A percentile compares a stretch with the other conserved stretches of the same genome.
These are phyloP conservation scores for Diorhabda sublineata DNA, from an alignment of 1,140 invertebrate species.

Conservation along the genomic window DNA sequence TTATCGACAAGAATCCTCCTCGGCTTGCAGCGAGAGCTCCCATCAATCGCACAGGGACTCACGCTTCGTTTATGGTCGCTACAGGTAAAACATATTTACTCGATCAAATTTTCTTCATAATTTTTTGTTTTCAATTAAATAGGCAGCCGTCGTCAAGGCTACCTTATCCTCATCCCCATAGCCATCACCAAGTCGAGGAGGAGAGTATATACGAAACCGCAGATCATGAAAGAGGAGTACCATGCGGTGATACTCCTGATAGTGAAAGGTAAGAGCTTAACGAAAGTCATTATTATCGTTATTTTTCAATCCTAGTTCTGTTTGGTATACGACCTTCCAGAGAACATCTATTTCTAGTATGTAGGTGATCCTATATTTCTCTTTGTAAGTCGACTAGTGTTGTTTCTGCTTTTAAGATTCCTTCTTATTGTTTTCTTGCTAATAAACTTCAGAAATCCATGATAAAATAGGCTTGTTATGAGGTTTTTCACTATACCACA, in stretches of 20 bases:
- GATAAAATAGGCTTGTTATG: no score
- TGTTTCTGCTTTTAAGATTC: no score
- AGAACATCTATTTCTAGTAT: no score
- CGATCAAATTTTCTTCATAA: background rate
- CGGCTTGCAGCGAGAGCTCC: slow-evolving; percentile 68
- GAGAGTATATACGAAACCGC: slow-evolving; percentile 82
- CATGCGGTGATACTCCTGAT: slow-evolving; percentile 70
- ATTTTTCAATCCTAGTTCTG: no score
- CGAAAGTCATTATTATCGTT: no score
- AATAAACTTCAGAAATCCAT: no score
- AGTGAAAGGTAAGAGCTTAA: slow-evolving; percentile 66
- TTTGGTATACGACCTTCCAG: no score
- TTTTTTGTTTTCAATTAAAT: background rate
- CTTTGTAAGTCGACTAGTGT: no score
- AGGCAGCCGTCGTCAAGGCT: slow-evolving; percentile 67
- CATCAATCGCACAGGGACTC: slow-evolving; percentile 56
- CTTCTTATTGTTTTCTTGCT: no score
- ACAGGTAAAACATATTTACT: slow-evolving; percentile 52
- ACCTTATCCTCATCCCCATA: slow-evolving; percentile 50
- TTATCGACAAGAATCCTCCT: slow-evolving; percentile 71
- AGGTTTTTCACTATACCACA: no score
- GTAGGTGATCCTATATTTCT: no score
- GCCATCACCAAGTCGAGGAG: slow-evolving; percentile 63
- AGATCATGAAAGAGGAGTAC: slow-evolving; percentile 64
- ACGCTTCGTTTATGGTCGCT: slow-evolving; percentile 75